Conservation (phyloP, 2,888 invertebrate genomes). For the Callyntrura sp. region DNA sequence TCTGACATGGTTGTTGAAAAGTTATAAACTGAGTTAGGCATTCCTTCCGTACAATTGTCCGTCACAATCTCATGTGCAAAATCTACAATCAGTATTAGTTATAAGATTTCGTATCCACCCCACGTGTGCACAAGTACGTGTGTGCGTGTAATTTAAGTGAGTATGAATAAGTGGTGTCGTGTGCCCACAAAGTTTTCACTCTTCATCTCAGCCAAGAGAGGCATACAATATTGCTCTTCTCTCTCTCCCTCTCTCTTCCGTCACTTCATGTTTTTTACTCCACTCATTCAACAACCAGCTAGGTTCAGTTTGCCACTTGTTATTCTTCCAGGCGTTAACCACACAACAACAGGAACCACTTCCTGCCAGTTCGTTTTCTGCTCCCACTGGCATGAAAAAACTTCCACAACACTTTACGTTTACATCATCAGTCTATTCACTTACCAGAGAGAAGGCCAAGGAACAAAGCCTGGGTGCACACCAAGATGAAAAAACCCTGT, state of each 20-base stretch:
- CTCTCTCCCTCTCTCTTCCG: not conserved
- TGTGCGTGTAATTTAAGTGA: not conserved
- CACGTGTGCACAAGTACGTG: not conserved
- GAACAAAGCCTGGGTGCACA: not conserved
- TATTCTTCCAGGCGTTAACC: conserved; percentile 58
- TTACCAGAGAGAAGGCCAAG: not conserved
- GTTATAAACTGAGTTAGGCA: not conserved
- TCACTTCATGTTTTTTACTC: not conserved
- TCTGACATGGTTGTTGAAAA: not conserved
- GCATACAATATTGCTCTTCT: not conserved
- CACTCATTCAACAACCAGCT: conserved; percentile 29
- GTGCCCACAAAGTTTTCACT: not conserved
- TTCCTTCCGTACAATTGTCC: not conserved
- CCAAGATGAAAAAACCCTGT: not conserved
- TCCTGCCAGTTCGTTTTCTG: conserved; percentile 46
- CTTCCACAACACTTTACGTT: not conserved
- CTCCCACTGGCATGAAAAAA: conserved; percentile 17
- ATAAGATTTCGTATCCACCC: not conserved
- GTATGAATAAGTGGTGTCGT: not conserved
- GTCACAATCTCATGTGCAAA: not conserved
- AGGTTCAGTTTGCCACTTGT: conserved; percentile 42
- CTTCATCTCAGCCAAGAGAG: not conserved
- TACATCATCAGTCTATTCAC: not conserved
- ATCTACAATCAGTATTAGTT: not conserved
- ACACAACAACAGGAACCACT: conserved; percentile 34